phyloP scores from a whole-genome alignment of 2,113 vertebrate species.

The Mastomys natalensis region DNA sequence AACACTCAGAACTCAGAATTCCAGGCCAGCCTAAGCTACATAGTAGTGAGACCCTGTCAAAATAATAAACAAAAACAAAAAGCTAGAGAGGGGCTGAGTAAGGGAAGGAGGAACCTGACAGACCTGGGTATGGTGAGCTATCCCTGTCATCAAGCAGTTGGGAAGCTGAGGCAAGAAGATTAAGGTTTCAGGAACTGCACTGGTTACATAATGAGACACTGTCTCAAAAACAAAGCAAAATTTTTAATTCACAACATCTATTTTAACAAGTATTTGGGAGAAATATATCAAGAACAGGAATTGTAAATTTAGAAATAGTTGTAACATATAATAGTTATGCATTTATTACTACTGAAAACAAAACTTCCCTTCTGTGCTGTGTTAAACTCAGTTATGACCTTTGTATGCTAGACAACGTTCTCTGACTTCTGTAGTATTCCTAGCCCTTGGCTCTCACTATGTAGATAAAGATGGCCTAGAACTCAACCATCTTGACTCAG shows the following conservation, averaged over 20 bases:
- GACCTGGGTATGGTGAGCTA: background rate
- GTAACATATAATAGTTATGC: constrained; percentile 14
- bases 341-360: constrained; percentile 65
- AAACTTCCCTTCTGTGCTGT: constrained; percentile 34
- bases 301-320: constrained; percentile 54
- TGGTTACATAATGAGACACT: background rate
- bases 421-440: background rate
- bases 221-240: background rate
- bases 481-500: background rate
- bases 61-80: background rate
- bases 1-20: background rate
- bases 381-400: background rate
- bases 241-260: background rate
- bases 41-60: background rate
- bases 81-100: background rate
- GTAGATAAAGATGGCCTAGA: background rate
- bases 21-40: background rate
- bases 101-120: background rate
- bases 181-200: background rate
- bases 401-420: background rate
- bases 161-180: background rate
- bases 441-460: background rate
- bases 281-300: constrained; percentile 42
- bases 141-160: background rate
- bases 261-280: constrained; percentile 60